Base-by-base conservation (phyloP, 2,113 vertebrate genomes). In the Perccottus glenii region DNA sequence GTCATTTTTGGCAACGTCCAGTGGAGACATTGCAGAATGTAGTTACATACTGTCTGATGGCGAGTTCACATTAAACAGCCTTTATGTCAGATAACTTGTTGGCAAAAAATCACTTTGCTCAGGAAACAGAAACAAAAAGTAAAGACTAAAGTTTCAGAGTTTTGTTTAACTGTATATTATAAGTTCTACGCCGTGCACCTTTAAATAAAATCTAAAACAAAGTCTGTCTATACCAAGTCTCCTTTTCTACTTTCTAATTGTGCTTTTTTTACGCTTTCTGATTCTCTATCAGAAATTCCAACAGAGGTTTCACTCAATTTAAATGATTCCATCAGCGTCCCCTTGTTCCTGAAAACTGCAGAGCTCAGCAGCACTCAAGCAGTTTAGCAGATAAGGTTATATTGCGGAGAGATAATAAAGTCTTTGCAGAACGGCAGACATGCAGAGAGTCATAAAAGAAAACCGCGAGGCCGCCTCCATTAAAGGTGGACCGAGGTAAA, bases 251-350 rank as follows among this genome's bases (percentile, higher is more conserved):
- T 40, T 5, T 52, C 50, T 52, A 12, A 14, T 27, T 12, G 50
- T 12, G 1, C 11, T 19, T 16, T 27, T 43, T 16, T 45, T 27
- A 12, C n/a, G 27, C 36, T 27, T 62, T 63, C 46, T 45, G 38
- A 11, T 36, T 48, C 56, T 48, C n/a, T 50, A 35, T 50, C 32
- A n/a, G 14, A 62, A 68, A 64, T 77, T 76, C 46, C 64, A 76
- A 79, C 67, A 15, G 59, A 75, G 56, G 51, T 82, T 77, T 67
- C 50, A n/a, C 44, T 72, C 51, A 44, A 36, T 71, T 73, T 77
- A 58, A 88, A 87, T 84, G 73, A 84, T 82, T 82, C 65, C 74
- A 70, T 77, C 67, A 60, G 58, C 46, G 32, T 85, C 70, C 16
- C 44, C 62, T 71, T 76, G 71, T 70, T 85, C 73, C 57, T 58